phyloP scores from a whole-genome alignment of 2,797 vertebrate species.

The Brachymystax lenok region DNA sequence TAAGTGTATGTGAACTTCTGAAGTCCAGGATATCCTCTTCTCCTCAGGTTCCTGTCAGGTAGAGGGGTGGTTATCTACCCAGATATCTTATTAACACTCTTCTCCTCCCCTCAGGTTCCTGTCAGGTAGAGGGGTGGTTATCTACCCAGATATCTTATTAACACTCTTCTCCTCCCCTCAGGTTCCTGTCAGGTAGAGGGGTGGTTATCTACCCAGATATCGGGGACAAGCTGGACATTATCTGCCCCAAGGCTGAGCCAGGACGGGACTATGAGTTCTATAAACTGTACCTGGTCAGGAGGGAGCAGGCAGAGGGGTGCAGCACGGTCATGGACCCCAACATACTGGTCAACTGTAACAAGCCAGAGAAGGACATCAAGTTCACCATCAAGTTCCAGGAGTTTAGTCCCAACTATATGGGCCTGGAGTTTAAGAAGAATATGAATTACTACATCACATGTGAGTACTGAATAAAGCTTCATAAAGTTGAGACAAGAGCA shows the following conservation, averaged over 20 bases:
- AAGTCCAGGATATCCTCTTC: constrained; percentile 23
- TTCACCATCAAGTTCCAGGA: constrained; percentile 99
- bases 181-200: constrained; percentile 89
- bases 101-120: constrained; percentile 74
- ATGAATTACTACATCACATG: constrained; percentile 97
- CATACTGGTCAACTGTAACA: constrained; percentile 93
- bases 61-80: background rate
- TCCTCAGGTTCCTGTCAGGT: background rate
- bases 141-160: background rate
- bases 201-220: constrained; percentile 95
- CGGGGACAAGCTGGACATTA: constrained; percentile 97
- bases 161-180: constrained; percentile 44
- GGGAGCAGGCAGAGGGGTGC: constrained; percentile 90
- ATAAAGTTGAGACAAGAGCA: background rate
- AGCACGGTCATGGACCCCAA: constrained; percentile 95
- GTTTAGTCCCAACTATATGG: constrained; percentile 99
- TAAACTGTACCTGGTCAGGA: constrained; percentile 94
- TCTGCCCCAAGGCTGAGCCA: constrained; percentile 89
- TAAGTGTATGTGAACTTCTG: too few species aligned
- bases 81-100: background rate
- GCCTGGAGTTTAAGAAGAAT: constrained; percentile 92
- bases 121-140: background rate
- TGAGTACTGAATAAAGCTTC: constrained; percentile 74
- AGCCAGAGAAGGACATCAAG: constrained; percentile 93
- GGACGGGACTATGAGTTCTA: constrained; percentile 93